These are phyloP conservation scores for Drosophila malerkotliana DNA, from an alignment of 1,140 invertebrate species.

Conservation along the genomic window DNA sequence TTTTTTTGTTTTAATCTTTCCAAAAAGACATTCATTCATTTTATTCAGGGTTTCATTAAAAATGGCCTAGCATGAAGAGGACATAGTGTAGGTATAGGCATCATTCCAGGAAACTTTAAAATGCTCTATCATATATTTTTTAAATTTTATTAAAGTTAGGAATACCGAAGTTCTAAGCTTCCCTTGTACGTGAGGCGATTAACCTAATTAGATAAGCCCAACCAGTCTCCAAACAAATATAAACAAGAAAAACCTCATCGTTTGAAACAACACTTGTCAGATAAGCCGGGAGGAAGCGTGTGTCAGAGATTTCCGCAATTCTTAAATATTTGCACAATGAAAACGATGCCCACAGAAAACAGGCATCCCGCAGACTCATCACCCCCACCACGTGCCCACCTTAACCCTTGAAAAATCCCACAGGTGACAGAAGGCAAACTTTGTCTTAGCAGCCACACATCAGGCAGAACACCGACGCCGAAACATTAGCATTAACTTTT, in stretches of 20 bases:
- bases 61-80: too few species aligned
- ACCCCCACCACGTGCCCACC: not conserved
- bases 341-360: constrained; percentile 21
- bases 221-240: constrained; percentile 24
- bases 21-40: not conserved
- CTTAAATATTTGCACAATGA: constrained; percentile 63
- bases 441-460: constrained; percentile 45
- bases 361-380: not conserved
- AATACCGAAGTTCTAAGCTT: not conserved
- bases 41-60: not conserved
- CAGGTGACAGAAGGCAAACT: constrained; percentile 54
- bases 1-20: not conserved
- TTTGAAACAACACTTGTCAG: constrained; percentile 29
- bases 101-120: not conserved
- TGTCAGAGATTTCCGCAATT: constrained; percentile 37
- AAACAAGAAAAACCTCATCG: constrained; percentile 16
- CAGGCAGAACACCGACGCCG: constrained; percentile 13
- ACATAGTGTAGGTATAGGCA: too few species aligned
- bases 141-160: not conserved
- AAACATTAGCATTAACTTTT: constrained; percentile 38
- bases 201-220: constrained; percentile 57
- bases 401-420: constrained; percentile 19
- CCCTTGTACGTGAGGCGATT: constrained; percentile 47
- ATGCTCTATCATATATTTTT: not conserved
- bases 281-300: constrained; percentile 23